Conservation (phyloP, 2,797 vertebrate species). For the Gambusia yucatana region DNA sequence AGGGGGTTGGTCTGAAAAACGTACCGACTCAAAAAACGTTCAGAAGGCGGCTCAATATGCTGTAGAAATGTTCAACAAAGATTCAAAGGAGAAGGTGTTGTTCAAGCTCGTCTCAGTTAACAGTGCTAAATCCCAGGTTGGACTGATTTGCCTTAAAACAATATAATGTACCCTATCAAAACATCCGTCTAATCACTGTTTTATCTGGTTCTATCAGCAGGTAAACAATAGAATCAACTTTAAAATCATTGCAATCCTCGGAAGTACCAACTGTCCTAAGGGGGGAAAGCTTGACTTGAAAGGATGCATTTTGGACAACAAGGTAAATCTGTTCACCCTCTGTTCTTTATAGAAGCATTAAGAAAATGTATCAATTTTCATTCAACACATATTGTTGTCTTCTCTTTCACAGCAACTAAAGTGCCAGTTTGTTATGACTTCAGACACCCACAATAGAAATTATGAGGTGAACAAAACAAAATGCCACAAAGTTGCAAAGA, state of each 20-base stretch:
- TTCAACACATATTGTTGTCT: neutral
- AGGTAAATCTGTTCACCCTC: slow-evolving; percentile 44
- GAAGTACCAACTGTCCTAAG: slow-evolving; percentile 69
- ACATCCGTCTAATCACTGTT: neutral
- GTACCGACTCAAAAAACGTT: slow-evolving; percentile 37
- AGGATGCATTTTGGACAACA: slow-evolving; percentile 52
- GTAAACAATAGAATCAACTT: slow-evolving; percentile 63
- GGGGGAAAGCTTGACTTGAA: slow-evolving; percentile 53
- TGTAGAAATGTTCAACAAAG: slow-evolving; percentile 50
- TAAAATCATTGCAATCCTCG: slow-evolving; percentile 53
- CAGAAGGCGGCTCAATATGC: slow-evolving; percentile 42
- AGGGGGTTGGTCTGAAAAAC: slow-evolving; percentile 54
- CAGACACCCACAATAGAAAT: slow-evolving; percentile 39
- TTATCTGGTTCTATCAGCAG: slow-evolving; percentile 29
- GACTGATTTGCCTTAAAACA: neutral
- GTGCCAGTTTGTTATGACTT: slow-evolving; percentile 65
- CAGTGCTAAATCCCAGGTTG: slow-evolving; percentile 56
- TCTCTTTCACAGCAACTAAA: slow-evolving; percentile 55
- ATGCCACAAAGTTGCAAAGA: slow-evolving; percentile 47
- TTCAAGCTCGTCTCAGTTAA: slow-evolving; percentile 62
- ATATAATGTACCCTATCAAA: neutral
- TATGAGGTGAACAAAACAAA: slow-evolving; percentile 27
- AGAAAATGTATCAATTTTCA: neutral
- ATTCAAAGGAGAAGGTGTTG: slow-evolving; percentile 48
- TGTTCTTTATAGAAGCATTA: neutral